Evolutionary conservation across 1,140 invertebrate genomes (phyloP), one percentile per base, ranked within the genome.

Genomic region (Anagrus nilaparvatae): DNA sequence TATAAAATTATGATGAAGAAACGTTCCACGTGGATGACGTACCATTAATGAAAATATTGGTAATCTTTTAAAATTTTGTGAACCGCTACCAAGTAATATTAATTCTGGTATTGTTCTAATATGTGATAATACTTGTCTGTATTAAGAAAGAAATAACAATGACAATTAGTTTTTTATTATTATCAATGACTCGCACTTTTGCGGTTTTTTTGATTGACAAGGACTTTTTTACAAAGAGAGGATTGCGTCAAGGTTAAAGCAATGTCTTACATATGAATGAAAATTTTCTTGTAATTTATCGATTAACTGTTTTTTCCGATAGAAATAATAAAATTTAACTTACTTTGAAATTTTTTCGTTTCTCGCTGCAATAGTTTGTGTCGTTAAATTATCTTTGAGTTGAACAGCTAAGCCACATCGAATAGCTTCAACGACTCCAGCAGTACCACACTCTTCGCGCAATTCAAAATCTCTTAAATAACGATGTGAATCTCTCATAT

Each of bases 1-100:
- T 1, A 93, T 78, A 62, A 88, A 94, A 63, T 93, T 93, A 56
- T 93, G 86, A 63, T 95, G 91, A 1, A 94, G 74, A 56, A 85
- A 91, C 3, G 79, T 79, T 5, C 84, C 84, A 5, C 77, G 65
- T 0, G 82, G 77, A 64, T 93, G 84, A 40, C 81, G 75, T 24
- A 95, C 79, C 62, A 93, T 73, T 51, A 95, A 82, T 9, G 88
- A 92, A 58, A 93, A 88, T 21, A 91, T 79, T 3, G 88, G 82
- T 7, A 92, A 65, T 24, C 87, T 67, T 50, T 78, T 75, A 1
- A 75, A 68, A 12, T 73, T 70, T 5, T 74, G 63, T 19, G 72
- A 76, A 25, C 70, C 66, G 53, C 76, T 81, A n/a, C 90, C 88
- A 1, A 94, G 67, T 10, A 91, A 60, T 28, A 87, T 79, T 34